These are phyloP conservation scores for Paralichthys olivaceus DNA, from an alignment of 2,113 vertebrate species.

Conservation along the genomic window DNA sequence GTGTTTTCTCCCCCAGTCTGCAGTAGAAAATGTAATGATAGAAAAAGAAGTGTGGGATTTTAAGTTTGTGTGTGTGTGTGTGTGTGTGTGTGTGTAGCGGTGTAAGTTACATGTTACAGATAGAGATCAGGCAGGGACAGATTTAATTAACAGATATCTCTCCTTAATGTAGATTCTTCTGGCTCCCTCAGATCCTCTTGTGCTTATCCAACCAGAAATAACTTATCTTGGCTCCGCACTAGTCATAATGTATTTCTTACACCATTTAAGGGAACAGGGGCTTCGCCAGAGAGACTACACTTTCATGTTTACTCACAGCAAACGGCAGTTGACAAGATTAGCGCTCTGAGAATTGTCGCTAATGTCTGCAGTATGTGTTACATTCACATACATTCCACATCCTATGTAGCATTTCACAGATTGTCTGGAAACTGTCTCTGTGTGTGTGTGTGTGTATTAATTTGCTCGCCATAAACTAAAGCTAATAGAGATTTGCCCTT, in stretches of 20 bases:
- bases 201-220: conserved; percentile 81
- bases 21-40: conserved; percentile 41
- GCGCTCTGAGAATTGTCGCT: conserved; percentile 38
- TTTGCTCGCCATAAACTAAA: conserved; percentile 75
- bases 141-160: conserved; percentile 86
- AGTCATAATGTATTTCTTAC: conserved; percentile 73
- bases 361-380: conserved; percentile 56
- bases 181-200: conserved; percentile 74
- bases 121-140: conserved; percentile 80
- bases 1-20: conserved; percentile 38
- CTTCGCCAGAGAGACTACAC: conserved; percentile 58
- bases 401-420: conserved; percentile 37
- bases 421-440: conserved; percentile 18
- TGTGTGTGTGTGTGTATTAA: conserved; percentile 48
- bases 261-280: conserved; percentile 67
- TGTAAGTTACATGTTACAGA: conserved; percentile 79
- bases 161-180: conserved; percentile 82
- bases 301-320: conserved; percentile 70
- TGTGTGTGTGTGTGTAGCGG: conserved; percentile 47
- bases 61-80: conserved; percentile 46
- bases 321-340: conserved; percentile 65
- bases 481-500: conserved; percentile 81
- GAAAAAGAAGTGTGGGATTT: conserved; percentile 47
- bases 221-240: conserved; percentile 75
- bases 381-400: conserved; percentile 36